A percentile compares a stretch with the other conserved stretches of the same genome.
Evolutionary conservation across 2,888 invertebrate genomes (phyloP).

Genomic region (Epirrita christyi): DNA sequence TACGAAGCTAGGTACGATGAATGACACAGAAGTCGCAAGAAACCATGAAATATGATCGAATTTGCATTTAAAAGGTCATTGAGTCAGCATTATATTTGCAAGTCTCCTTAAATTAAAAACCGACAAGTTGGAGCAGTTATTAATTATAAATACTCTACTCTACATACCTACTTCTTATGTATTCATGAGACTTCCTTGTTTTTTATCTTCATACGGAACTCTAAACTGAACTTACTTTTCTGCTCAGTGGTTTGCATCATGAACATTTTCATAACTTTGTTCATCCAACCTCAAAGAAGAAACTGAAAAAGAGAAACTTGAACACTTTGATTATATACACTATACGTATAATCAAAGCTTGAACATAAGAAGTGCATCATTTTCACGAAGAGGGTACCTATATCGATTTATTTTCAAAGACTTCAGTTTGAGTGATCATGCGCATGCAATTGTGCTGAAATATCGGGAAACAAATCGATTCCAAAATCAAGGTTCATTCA

Average conservation of each 20-base stretch:
- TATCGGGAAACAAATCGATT: no score
- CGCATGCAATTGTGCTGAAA: no score
- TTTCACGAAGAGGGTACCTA: no score
- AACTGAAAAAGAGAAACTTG: no score
- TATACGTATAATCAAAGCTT: no score
- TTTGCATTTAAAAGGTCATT: slow-evolving; percentile 35
- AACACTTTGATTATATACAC: no score
- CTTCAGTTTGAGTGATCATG: no score
- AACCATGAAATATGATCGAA: slow-evolving; percentile 30
- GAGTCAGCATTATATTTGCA: slow-evolving; percentile 19
- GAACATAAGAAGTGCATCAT: no score
- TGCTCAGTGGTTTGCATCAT: slow-evolving; percentile 10
- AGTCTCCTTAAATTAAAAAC: background rate
- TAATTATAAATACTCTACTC: slow-evolving; percentile 11
- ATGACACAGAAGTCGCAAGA: slow-evolving; percentile 22
- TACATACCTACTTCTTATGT: slow-evolving; percentile 11
- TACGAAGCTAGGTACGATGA: slow-evolving; percentile 19
- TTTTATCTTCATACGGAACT: slow-evolving; percentile 18
- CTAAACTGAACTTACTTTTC: slow-evolving; percentile 8
- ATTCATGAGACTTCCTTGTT: slow-evolving; percentile 14
- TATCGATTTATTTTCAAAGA: no score
- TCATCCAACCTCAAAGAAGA: background rate
- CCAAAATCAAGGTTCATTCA: no score
- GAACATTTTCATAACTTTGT: slow-evolving; percentile 6
- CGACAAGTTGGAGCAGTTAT: slow-evolving; percentile 9